phyloP scores from a whole-genome alignment of 2,113 vertebrate genomes.

The Oreochromis spilurus region DNA sequence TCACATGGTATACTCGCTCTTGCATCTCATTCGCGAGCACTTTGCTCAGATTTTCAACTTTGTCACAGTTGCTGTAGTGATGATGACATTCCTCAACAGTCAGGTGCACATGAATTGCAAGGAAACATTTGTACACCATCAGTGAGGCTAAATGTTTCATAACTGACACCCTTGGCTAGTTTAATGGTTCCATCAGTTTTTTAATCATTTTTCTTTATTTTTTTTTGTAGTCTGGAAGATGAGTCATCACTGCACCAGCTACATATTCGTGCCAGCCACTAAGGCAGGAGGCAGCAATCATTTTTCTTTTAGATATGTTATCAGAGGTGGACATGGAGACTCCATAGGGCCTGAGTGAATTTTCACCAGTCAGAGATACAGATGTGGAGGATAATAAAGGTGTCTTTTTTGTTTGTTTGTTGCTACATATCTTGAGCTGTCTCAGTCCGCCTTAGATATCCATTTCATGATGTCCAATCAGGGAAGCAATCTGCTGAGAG shows the following conservation, averaged over 20 bases:
- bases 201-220: accelerated
- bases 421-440: too few relatives aligned
- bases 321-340: not conserved
- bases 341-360: not conserved
- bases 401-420: not conserved
- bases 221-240: not conserved
- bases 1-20: not conserved
- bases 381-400: not conserved
- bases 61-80: not conserved
- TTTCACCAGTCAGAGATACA: not conserved
- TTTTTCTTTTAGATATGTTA: not conserved
- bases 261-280: not conserved
- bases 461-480: not conserved
- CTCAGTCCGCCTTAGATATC: too few relatives aligned
- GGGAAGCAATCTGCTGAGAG: not conserved
- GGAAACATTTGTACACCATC: not conserved
- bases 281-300: not conserved
- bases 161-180: accelerated
- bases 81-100: accelerated
- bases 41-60: not conserved
- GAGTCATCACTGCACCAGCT: accelerated
- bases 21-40: not conserved
- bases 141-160: not conserved
- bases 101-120: not conserved
- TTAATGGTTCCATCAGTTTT: not conserved